Percentiles rank a stretch among this genome's conserved stretches.
These are phyloP conservation scores for Chesias legatella DNA, from an alignment of 2,888 invertebrate species.

Conservation along the genomic window DNA sequence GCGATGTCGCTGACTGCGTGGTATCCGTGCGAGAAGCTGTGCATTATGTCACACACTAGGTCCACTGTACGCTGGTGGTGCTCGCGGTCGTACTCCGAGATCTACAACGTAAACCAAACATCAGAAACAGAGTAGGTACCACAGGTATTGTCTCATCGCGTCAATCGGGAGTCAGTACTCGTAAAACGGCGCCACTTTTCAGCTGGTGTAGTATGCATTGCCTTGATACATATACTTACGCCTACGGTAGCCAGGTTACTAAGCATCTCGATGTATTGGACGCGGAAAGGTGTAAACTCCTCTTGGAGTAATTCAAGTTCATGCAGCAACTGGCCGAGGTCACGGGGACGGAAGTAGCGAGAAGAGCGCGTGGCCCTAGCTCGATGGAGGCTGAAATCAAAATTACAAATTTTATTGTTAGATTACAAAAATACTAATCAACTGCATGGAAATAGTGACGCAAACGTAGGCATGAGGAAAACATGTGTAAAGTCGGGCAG, in stretches of 20 bases:
- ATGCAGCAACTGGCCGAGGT: slow-evolving; percentile 47
- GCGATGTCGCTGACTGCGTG: slow-evolving; percentile 94
- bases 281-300: slow-evolving; percentile 49
- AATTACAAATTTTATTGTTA: no score
- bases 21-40: slow-evolving; percentile 92
- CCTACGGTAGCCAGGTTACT: slow-evolving; percentile 34
- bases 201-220: no score
- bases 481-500: no score
- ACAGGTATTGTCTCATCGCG: no score
- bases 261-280: slow-evolving; percentile 40
- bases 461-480: no score
- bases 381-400: slow-evolving; percentile 28
- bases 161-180: no score
- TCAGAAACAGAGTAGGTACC: no score
- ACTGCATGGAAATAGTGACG: no score
- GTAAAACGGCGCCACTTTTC: no score
- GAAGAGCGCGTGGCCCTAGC: slow-evolving; percentile 34
- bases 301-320: slow-evolving; percentile 50
- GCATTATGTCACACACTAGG: slow-evolving; percentile 89
- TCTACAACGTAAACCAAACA: slow-evolving; percentile 22
- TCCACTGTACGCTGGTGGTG: slow-evolving; percentile 84
- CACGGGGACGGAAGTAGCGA: slow-evolving; percentile 45
- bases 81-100: slow-evolving; percentile 57
- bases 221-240: no score
- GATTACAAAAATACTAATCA: no score